phyloP scores from a whole-genome alignment of 2,113 vertebrate species.

The Cygnus buccinator region DNA sequence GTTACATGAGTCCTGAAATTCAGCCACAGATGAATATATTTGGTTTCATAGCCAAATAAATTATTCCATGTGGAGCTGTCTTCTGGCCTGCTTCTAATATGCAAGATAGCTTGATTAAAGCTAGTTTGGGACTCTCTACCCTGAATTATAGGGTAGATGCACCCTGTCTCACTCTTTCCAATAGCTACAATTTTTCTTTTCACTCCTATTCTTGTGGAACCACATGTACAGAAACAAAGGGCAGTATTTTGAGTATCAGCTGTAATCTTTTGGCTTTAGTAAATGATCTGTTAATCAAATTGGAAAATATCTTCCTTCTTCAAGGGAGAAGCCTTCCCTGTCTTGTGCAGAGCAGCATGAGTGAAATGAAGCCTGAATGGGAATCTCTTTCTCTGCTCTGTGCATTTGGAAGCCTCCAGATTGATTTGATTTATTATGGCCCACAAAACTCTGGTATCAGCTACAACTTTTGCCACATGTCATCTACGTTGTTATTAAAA shows the following conservation, averaged over 20 bases:
- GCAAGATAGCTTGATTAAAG: constrained; percentile 42
- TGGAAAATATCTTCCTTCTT: neutral
- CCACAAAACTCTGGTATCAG: constrained; percentile 76
- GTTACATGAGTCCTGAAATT: constrained; percentile 44
- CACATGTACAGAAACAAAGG: neutral
- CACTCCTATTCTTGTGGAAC: neutral
- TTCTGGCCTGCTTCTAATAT: constrained; percentile 18
- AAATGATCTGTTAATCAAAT: neutral
- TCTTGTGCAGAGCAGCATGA: neutral
- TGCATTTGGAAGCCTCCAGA: constrained; percentile 39
- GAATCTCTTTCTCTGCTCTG: constrained; percentile 11
- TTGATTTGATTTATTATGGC: constrained; percentile 75
- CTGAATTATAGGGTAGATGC: neutral
- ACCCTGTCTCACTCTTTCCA: neutral
- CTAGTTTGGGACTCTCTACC: neutral
- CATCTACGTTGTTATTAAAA: constrained; percentile 81
- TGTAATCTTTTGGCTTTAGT: neutral
- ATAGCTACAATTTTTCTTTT: constrained; percentile 4
- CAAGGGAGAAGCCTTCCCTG: neutral
- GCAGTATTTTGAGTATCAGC: neutral
- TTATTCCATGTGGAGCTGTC: constrained; percentile 53
- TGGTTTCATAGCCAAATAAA: constrained; percentile 40
- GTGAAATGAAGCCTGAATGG: constrained; percentile 17
- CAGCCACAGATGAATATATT: constrained; percentile 31
- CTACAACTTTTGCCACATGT: constrained; percentile 75